Conservation (phyloP, 2,797 vertebrate genomes). For the Sebastes paucispinis region DNA sequence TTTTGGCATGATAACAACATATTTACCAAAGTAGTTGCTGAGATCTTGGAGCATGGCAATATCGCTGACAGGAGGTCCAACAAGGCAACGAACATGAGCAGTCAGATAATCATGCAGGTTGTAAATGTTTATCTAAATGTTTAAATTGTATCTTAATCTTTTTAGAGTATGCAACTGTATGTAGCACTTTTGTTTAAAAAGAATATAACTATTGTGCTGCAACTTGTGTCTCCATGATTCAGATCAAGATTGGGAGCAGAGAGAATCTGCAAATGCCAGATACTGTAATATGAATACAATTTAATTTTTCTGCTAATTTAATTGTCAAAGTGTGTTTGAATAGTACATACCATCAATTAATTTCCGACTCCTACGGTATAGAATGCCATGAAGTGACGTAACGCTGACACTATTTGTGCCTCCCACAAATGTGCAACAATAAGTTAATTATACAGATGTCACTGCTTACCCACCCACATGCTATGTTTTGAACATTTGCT, state of each 20-base stretch:
- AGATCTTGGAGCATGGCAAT: not conserved
- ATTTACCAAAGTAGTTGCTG: not conserved
- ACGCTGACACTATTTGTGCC: conserved; percentile 37
- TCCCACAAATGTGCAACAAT: conserved; percentile 57
- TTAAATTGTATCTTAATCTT: not conserved
- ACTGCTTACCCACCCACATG: conserved; percentile 55
- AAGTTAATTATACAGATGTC: conserved; percentile 68
- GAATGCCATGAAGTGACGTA: conserved; percentile 20
- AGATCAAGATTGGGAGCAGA: not conserved
- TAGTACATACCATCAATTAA: conserved; percentile 22
- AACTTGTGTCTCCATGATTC: not conserved
- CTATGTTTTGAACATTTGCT: conserved; percentile 54
- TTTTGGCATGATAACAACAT: not conserved
- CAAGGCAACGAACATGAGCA: not conserved
- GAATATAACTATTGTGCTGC: not conserved
- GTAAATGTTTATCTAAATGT: not conserved
- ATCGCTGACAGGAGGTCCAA: not conserved
- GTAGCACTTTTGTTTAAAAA: not conserved
- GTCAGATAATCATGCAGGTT: not conserved
- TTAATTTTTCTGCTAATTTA: conserved; percentile 15
- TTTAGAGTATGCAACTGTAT: not conserved
- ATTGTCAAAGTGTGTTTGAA: conserved; percentile 33
- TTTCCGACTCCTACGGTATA: conserved; percentile 29
- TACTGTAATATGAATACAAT: conserved; percentile 9
- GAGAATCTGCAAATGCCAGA: not conserved